phyloP scores from a whole-genome alignment of 2,797 vertebrate species.

The Chrysocyon brachyurus region DNA sequence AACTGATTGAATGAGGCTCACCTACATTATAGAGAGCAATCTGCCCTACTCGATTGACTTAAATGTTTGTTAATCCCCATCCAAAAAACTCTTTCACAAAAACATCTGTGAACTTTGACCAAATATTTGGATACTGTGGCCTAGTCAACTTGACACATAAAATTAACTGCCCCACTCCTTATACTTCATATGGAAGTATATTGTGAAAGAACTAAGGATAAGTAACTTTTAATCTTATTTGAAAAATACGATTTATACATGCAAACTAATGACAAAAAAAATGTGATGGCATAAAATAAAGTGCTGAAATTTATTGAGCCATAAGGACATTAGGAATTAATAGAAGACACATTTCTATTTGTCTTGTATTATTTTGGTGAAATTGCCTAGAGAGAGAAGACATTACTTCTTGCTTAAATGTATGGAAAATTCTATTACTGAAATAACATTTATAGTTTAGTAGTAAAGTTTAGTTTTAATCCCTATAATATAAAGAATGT shows the following conservation, averaged over 20 bases:
- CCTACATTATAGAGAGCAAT: background rate
- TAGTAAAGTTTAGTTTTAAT: background rate
- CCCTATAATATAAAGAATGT: background rate
- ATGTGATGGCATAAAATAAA: background rate
- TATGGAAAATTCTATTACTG: background rate
- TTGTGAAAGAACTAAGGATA: background rate
- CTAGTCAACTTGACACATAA: background rate
- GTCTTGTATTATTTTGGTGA: background rate
- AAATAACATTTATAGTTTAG: background rate
- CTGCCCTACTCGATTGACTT: background rate
- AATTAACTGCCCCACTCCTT: background rate
- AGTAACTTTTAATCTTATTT: background rate
- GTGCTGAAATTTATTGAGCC: background rate
- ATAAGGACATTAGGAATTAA: background rate
- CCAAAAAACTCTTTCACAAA: background rate
- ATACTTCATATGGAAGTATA: background rate
- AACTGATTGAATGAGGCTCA: background rate
- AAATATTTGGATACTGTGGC: background rate
- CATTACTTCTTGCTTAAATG: background rate
- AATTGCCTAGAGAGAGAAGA: background rate
- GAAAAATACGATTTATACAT: background rate
- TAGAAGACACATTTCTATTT: background rate
- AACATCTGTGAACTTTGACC: background rate
- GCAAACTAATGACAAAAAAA: background rate
- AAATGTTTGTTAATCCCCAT: background rate